phyloP scores from a whole-genome alignment of 2,888 invertebrate genomes.

The Platycheirus rosarum region DNA sequence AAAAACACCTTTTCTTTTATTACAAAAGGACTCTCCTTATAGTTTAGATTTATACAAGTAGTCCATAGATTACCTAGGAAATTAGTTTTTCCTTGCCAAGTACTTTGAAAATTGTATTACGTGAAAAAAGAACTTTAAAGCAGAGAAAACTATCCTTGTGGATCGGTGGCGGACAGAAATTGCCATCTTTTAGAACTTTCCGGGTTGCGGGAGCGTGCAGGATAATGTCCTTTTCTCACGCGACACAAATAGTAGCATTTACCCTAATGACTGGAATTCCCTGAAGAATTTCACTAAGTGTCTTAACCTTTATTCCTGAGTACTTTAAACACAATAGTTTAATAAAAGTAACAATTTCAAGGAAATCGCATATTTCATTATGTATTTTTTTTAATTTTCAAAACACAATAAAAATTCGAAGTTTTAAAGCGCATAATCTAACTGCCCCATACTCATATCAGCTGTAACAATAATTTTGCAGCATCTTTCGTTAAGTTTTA shows the following conservation, averaged over 20 bases:
- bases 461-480: conserved; percentile 62
- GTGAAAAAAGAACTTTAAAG: neutral
- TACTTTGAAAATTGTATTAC: conserved; percentile 5
- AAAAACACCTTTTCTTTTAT: conserved; percentile 1
- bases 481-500: conserved; percentile 62
- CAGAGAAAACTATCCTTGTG: no score
- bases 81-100: conserved; percentile 29
- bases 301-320: neutral
- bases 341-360: neutral
- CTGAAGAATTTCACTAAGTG: conserved; percentile 3
- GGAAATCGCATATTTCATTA: neutral
- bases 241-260: conserved; percentile 10
- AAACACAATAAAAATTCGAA: conserved; percentile 13
- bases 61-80: conserved; percentile 27
- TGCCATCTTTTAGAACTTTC: conserved; percentile 6
- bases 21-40: conserved; percentile 3
- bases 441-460: conserved; percentile 33
- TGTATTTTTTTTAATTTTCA: conserved; percentile 1
- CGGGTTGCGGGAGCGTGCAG: conserved; percentile 27
- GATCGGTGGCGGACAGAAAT: neutral
- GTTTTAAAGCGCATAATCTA: conserved; percentile 39
- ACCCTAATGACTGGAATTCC: neutral
- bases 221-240: conserved; percentile 51
- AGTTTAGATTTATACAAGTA: conserved; percentile 15
- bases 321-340: neutral